Evolutionary conservation across 2,113 vertebrate genomes (phyloP).

Genomic region (Pteropus alecto): DNA sequence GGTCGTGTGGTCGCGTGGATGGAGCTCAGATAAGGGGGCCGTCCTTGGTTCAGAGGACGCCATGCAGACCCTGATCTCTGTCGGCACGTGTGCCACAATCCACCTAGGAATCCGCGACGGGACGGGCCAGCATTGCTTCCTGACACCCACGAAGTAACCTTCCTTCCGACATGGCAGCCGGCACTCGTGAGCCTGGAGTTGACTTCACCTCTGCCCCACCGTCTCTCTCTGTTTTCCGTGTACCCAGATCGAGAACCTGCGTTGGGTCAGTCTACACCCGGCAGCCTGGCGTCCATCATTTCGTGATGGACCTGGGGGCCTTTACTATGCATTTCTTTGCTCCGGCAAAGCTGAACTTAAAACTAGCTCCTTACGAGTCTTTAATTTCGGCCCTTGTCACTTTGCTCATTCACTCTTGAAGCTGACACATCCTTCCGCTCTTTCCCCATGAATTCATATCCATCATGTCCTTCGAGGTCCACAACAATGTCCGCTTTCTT

Average conservation of each 20-base stretch:
- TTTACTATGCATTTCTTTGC: rapidly evolving
- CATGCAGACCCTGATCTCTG: not conserved
- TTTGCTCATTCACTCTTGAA: not conserved
- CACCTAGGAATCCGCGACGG: not conserved
- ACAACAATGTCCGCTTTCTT: not conserved
- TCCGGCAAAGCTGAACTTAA: not conserved
- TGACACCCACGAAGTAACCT: not conserved
- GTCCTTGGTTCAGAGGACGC: not conserved
- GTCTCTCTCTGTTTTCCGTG: not conserved
- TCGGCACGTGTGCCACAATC: rapidly evolving
- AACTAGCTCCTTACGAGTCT: not conserved
- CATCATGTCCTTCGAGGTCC: not conserved
- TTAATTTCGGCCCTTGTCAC: not conserved
- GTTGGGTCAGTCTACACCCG: not conserved
- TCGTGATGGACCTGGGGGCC: not conserved
- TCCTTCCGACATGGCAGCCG: not conserved
- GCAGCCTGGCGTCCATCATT: rapidly evolving
- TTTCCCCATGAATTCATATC: not conserved
- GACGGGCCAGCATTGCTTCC: not conserved
- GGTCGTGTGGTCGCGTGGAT: not conserved
- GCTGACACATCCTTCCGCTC: rapidly evolving
- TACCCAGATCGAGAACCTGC: not conserved
- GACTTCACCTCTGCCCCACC: not conserved
- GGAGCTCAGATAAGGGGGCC: slow-evolving; percentile 29
- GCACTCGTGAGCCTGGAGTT: not conserved